A percentile compares a stretch with the other conserved stretches of the same genome.
Evolutionary conservation across 2,113 vertebrate species (phyloP).

Genomic region (Mustelus asterias): DNA sequence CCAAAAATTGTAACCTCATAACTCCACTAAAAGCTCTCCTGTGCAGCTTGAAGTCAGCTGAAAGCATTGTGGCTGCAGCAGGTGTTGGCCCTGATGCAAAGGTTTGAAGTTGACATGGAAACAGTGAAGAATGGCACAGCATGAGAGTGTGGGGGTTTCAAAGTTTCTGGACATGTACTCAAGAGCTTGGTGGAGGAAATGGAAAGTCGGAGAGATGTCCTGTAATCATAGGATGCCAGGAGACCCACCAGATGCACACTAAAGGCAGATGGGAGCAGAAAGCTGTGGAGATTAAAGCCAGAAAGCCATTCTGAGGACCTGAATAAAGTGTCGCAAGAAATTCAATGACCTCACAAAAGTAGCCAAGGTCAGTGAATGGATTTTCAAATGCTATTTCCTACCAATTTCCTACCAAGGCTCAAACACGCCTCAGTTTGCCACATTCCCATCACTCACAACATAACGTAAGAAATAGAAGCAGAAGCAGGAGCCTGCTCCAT

Average conservation of each 20-base stretch:
- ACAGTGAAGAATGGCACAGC: neutral
- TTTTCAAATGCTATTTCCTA: neutral
- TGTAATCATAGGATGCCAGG: neutral
- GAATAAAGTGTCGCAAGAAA: neutral
- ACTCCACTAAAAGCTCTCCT: neutral
- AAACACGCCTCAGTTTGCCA: neutral
- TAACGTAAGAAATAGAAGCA: no score
- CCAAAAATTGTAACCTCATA: neutral
- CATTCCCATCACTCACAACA: no score
- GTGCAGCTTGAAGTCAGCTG: neutral
- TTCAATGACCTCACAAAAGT: neutral
- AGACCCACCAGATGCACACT: no score
- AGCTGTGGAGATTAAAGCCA: neutral
- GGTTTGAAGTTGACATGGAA: neutral
- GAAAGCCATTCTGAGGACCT: no score
- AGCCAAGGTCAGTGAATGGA: neutral
- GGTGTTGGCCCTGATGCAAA: neutral
- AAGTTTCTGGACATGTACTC: neutral
- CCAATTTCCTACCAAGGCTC: neutral
- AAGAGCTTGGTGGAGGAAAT: neutral
- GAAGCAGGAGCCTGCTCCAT: no score
- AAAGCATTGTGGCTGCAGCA: neutral
- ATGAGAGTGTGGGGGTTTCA: neutral
- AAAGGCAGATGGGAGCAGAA: neutral
- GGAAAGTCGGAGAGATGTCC: neutral